Base-by-base conservation (phyloP, 2,888 invertebrate species). In the Cylloceria caligata region DNA sequence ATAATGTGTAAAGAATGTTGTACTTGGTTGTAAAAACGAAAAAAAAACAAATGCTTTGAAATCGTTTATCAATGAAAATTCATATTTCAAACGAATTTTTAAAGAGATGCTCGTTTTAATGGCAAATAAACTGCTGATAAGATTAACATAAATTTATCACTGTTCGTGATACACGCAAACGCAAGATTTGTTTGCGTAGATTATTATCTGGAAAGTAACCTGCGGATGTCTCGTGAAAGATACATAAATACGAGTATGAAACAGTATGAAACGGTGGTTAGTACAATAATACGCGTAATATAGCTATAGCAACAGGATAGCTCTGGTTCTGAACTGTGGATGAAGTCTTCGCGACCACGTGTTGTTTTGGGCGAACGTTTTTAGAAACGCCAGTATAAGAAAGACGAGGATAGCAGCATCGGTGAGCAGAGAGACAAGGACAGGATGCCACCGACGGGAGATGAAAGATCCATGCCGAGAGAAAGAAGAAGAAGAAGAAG, bases 281-380 rank as follows among this genome's bases (percentile, higher is more conserved):
- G 69, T 69, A 55, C 16, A 74, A 78, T 24, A 64, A 82, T 65
- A 39, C 62, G 69, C 27, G 52, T 30, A 30, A 75, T 60, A 71
- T 19, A 16, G 60, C 55, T 24, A 19, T 69, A 42, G 34, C 64
- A 74, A 55, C 34, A 24, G 55, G 60, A 78, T 67, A 52, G n/a
- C 45, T 62, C 47, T 42, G 34, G 49, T 80, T 52, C 52, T 62
- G 34, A 52, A 42, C 36, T 49, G 52, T 74, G 55, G 16, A 47
- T 47, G 27, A 77, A 72, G 42, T 55, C 68, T 68, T 21, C 6
- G 68, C 27, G 65, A 87, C 86, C 91, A 90, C 90, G 90, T 91
- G 91, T 88, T 90, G 86, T 90, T 90, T 86, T 84, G 87, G 86
- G 86, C 89, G 83, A 85, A 92, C 87, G 90, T 92, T 92, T 92